Percentiles rank a stretch among this genome's conserved stretches.
These are phyloP conservation scores for Drosophila gaucha DNA, from an alignment of 2,888 invertebrate genomes.

Conservation along the genomic window DNA sequence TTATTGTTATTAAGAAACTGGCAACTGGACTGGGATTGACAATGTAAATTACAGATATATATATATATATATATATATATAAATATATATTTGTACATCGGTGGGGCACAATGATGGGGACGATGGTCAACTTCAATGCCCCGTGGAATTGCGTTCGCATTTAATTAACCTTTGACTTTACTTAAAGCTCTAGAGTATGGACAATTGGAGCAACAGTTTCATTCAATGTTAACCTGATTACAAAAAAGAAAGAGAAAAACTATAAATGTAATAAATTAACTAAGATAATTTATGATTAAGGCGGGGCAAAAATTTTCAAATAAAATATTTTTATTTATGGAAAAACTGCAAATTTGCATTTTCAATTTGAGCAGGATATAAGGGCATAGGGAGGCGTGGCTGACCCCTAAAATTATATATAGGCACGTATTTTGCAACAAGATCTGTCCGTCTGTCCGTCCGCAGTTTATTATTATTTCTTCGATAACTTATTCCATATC, in stretches of 20 bases:
- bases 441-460: too few species aligned
- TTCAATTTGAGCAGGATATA: too few species aligned
- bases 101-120: conserved; percentile 8
- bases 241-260: background rate
- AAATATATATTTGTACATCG: background rate
- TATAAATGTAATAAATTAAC: too few species aligned
- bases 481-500: too few species aligned
- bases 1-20: conserved; percentile 10
- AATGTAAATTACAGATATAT: conserved; percentile 9
- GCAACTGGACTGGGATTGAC: conserved; percentile 7
- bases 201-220: conserved; percentile 6
- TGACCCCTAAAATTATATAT: too few species aligned
- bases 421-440: too few species aligned
- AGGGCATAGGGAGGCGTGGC: too few species aligned
- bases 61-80: background rate
- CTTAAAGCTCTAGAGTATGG: conserved; percentile 1
- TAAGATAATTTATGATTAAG: too few species aligned
- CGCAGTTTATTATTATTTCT: too few species aligned
- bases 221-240: conserved; percentile 10
- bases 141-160: background rate
- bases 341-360: too few species aligned
- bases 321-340: too few species aligned
- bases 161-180: conserved; percentile 21
- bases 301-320: too few species aligned
- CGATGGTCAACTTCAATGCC: conserved; percentile 17